Evolutionary conservation across 2,113 vertebrate species (phyloP), one percentile per base, ranked within the genome.

Genomic region (Typhlomys cinereus): DNA sequence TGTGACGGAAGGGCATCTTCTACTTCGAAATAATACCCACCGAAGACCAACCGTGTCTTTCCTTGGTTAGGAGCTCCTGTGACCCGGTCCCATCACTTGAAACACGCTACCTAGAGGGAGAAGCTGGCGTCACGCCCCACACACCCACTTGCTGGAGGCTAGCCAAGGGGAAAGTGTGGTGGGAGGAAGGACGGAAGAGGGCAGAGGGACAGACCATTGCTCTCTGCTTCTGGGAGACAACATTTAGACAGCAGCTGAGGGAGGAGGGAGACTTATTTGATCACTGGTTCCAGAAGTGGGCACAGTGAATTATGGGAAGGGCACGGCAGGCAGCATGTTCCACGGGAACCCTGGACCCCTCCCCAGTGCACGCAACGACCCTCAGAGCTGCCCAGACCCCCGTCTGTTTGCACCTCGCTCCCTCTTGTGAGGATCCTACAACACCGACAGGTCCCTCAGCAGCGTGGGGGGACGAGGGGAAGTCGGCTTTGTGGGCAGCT

Each of bases 351-450:
- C 21, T 41, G 27, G 59, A 27, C 17, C 59, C 52, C 39, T n/a
- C 14, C 23, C 62, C 5, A 15, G 11, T 34, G 80, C 9, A 15
- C 11, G 85, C 62, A 52, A 23, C 2, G 7, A 23, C 21, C 36
- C 86, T 27, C 36, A 86, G 36, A 13, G 13, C 48, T 36, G 6
- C 46, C 17, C 17, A 7, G 31, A 12, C 39, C 39, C 7, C 17
- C 1, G 13, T 11, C 27, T 25, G 36, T 71, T 46, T 20, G 52
- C 61, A 66, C n/a, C 34, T 12, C 52, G 4, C 66, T 73, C 87
- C 36, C 31, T 84, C 66, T 88, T 91, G 25, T 31, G 41, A 75
- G 88, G 69, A 75, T 10, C 74, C n/a, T 70, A 92, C 50, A 61
- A 90, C n/a, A 76, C 59, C 74, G 92, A 79, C 31, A 93, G 48